Conservation (phyloP, 1,140 invertebrate genomes). For the Drosophila chauvacae region DNA sequence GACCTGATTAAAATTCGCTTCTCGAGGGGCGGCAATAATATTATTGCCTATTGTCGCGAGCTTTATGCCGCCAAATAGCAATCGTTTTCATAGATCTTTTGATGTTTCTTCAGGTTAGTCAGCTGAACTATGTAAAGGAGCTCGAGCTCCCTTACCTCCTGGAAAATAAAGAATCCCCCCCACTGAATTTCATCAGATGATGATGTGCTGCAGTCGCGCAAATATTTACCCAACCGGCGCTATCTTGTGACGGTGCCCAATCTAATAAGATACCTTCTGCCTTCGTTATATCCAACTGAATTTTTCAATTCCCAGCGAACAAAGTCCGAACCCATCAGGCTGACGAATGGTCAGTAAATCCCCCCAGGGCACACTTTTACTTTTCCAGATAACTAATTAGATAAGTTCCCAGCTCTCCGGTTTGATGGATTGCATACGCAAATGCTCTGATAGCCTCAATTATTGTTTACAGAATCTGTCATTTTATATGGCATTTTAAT, state of each 20-base stretch:
- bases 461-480: conserved; percentile 17
- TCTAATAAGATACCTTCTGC: conserved; percentile 35
- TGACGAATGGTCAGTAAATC: conserved; percentile 31
- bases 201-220: conserved; percentile 26
- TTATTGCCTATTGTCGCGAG: conserved; percentile 38
- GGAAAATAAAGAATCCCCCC: neutral
- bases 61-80: conserved; percentile 4
- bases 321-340: conserved; percentile 59
- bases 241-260: conserved; percentile 40
- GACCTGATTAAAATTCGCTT: conserved; percentile 72
- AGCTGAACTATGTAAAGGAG: neutral
- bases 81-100: conserved; percentile 12
- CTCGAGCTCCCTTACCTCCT: neutral
- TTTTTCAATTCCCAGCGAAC: conserved; percentile 23
- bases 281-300: conserved; percentile 14
- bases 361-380: conserved; percentile 30
- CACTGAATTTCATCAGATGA: conserved; percentile 11
- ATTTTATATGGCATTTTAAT: neutral
- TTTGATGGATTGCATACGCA: conserved; percentile 19
- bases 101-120: neutral
- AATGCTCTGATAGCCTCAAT: conserved; percentile 23
- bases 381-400: conserved; percentile 37
- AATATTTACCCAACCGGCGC: conserved; percentile 36
- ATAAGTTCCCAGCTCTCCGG: conserved; percentile 5
- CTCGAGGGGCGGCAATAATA: conserved; percentile 19